Base-by-base conservation (phyloP, 2,113 vertebrate genomes). In the Odobenus rosmarus region DNA sequence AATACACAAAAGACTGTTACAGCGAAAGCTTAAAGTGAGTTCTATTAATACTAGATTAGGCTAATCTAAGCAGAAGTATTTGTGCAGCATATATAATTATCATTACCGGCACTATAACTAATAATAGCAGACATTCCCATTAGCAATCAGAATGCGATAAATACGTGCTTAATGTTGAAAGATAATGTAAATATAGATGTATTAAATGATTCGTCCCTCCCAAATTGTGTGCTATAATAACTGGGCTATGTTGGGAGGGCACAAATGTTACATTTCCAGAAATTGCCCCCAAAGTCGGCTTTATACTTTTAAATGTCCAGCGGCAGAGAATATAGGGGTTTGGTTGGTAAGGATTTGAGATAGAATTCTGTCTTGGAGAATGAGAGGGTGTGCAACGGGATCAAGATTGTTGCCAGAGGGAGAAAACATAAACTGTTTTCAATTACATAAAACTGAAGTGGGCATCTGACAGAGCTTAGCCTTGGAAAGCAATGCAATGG, bases 21-120 rank as follows among this genome's bases (percentile, higher is more conserved):
- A 91, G 64, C n/a, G 96, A 98, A 92, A 0, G 0, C 19, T 87
- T 88, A 86, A 77, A 91, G 97, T 88, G 59, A 90, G 13, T 85
- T 98, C 94, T 95, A 86, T 93, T 61, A 97, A 71, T 93, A 91
- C 88, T 87, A 96, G 71, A 92, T 88, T 95, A 96, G 79, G 67
- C 95, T 98, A 96, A 98, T 97, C 83, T 89, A 97, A 97, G 95
- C 31, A 93, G 90, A 90, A 97, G 67, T 93, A 90, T 93, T 98
- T 97, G 96, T 88, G 92, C 79, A 97, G 96, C 88, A 85, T 76
- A 88, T 93, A 61, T 97, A 98, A 97, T 98, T 98, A 96, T 95
- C 96, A 93, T 95, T 97, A 69, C 33, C 76, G 97, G 83, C 85
- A 95, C 42, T 36, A 74, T 97, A 98, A 97, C 96, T 96, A 94